Evolutionary conservation across 2,113 vertebrate genomes (phyloP).

Genomic region (Ophiodon elongatus): DNA sequence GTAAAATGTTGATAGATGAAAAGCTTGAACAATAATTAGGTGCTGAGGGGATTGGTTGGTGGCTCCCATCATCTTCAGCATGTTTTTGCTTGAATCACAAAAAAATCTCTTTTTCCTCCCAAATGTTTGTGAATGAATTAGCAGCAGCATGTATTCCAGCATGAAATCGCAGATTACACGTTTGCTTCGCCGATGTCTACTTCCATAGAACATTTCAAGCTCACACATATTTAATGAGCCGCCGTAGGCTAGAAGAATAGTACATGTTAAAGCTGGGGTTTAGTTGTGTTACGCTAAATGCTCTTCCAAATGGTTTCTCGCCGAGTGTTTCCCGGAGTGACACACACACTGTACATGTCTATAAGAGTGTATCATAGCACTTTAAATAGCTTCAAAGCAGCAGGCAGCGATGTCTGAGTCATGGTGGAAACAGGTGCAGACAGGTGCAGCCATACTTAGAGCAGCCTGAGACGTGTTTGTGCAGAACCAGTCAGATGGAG

Average conservation of each 20-base stretch:
- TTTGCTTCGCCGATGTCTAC: conserved; percentile 2
- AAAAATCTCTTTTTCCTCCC: not conserved
- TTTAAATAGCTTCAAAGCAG: conserved; percentile 32
- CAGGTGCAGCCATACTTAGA: conserved; percentile 41
- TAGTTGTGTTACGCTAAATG: not conserved
- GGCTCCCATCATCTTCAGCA: not conserved
- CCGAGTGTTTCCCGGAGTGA: conserved; percentile 2
- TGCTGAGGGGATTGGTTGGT: not conserved
- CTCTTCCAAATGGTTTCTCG: not conserved
- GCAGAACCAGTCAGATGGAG: conserved; percentile 19
- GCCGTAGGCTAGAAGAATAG: not conserved
- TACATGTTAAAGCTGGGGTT: conserved; percentile 1
- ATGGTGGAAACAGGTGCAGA: conserved; percentile 35
- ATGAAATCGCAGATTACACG: not conserved
- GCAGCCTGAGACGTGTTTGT: conserved; percentile 31
- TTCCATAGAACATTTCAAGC: conserved; percentile 2
- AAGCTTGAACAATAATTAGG: not conserved
- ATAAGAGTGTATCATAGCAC: conserved; percentile 9
- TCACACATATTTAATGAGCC: not conserved
- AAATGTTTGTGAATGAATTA: not conserved
- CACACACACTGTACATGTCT: not conserved
- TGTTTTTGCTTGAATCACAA: not conserved
- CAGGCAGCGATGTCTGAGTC: conserved; percentile 6
- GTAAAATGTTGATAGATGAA: not conserved
- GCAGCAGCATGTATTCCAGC: not conserved